Conservation (phyloP, 92 coral and sea anemone genomes). For the Zoanthus gigantus region DNA sequence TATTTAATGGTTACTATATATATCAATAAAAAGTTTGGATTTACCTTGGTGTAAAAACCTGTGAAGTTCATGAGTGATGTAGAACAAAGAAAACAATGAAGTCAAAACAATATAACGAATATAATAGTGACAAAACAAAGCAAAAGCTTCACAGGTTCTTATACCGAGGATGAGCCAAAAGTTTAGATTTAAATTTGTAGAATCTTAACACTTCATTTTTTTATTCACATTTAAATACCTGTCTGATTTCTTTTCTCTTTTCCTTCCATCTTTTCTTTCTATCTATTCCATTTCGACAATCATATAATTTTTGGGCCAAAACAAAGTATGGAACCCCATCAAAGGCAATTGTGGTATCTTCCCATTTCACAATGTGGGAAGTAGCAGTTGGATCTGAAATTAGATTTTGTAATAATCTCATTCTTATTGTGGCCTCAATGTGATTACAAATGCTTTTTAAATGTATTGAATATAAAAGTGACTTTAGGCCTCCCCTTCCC, state of each 20-base stretch:
- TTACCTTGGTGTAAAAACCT: too few species aligned
- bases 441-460: neutral
- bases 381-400: conserved; percentile 25
- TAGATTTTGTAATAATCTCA: neutral
- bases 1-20: neutral
- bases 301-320: neutral
- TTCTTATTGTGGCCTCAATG: neutral
- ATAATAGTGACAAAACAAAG: too few species aligned
- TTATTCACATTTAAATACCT: neutral
- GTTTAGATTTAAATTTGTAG: neutral
- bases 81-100: too few species aligned
- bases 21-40: neutral
- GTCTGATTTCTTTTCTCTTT: conserved; percentile 1
- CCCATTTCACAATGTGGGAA: conserved; percentile 22
- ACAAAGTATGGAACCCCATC: conserved; percentile 25
- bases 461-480: neutral
- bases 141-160: too few species aligned
- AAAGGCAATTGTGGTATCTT: conserved; percentile 22
- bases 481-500: neutral
- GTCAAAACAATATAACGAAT: too few species aligned
- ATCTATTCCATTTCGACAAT: conserved; percentile 3
- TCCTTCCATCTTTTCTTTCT: conserved; percentile 1
- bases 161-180: neutral
- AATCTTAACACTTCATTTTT: neutral
- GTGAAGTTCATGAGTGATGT: too few species aligned